phyloP scores from a whole-genome alignment of 2,113 vertebrate species.

The Misgurnus anguillicaudatus region DNA sequence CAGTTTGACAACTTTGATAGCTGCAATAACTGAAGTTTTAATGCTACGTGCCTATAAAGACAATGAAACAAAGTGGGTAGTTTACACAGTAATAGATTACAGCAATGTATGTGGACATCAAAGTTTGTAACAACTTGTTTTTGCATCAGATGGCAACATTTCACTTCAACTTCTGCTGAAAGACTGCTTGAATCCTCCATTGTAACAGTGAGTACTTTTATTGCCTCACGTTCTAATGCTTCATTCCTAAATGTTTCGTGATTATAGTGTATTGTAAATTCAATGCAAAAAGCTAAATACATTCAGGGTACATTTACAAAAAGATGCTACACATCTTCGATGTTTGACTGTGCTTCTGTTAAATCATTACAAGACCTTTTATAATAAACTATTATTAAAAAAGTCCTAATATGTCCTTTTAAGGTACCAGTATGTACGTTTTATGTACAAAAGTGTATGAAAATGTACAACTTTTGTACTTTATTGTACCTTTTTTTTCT shows the following conservation, averaged over 20 bases:
- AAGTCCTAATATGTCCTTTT: too few relatives aligned
- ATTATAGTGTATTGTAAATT: background rate
- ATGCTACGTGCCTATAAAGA: constrained; percentile 70
- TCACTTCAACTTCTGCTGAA: background rate
- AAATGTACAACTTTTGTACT: too few relatives aligned
- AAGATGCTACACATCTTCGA: background rate
- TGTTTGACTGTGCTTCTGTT: too few relatives aligned
- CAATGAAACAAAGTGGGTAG: background rate
- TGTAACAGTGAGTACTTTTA: background rate
- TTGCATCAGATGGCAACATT: background rate
- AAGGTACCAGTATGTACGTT: too few relatives aligned
- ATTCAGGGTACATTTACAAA: background rate
- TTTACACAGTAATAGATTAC: background rate
- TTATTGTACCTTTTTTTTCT: too few relatives aligned
- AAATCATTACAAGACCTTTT: too few relatives aligned
- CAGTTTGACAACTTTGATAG: constrained; percentile 78
- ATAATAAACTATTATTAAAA: too few relatives aligned
- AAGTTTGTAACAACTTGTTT: background rate
- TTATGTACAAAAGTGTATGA: too few relatives aligned
- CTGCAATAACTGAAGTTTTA: constrained; percentile 70
- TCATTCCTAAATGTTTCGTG: background rate
- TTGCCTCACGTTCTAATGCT: background rate
- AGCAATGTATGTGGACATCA: background rate
- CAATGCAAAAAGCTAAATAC: background rate
- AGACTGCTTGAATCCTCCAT: background rate